Base-by-base conservation (phyloP, 2,888 invertebrate species). In the Tipula unca region DNA sequence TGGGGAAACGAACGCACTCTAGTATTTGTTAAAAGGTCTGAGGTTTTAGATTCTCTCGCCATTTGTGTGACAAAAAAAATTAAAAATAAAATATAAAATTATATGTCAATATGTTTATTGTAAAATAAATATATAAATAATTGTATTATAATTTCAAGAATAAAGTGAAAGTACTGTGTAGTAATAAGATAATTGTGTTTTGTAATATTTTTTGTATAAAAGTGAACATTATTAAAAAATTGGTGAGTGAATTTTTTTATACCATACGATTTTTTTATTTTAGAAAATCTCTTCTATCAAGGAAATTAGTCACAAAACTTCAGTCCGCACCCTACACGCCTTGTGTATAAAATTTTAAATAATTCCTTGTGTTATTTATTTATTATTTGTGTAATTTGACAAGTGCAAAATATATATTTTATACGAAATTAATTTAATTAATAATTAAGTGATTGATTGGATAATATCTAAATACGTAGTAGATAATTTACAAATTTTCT, bases 311-410 rank as follows among this genome's bases (percentile, higher is more conserved):
- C 83, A 83, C 83, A 83, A 83, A 32, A 83, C 83, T 32, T 32
- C n/a, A 83, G 83, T 85, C 85, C 85, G 85, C 85, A 85, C 85
- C 85, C 85, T 85, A 85, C 85, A 85, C 85, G 85, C 85, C 85
- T 85, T 85, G 29, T 36, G 48, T n/a, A 17, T 48, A 42, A 1
- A 48, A 17, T 48, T 69, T 69, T 10, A 10, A 69, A 25, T 25
- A 25, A 69, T 69, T 20, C 10, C 69, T 69, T 69, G 25, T 69
- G 69, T 69, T 69, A 69, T 69, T 69, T 69, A 69, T 69, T 69
- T 69, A 69, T 69, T n/a, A 69, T 10, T 69, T 10, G 69, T 69
- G 25, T 69, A 69, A 25, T 69, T 69, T 69, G 20, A 69, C 69
- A 69, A 69, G 69, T 69, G 69, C 25, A 69, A 10, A 25, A 69